A percentile compares a stretch with the other conserved stretches of the same genome.
These are phyloP conservation scores for Seriola dumerili DNA, from an alignment of 2,113 vertebrate genomes.

Conservation along the genomic window DNA sequence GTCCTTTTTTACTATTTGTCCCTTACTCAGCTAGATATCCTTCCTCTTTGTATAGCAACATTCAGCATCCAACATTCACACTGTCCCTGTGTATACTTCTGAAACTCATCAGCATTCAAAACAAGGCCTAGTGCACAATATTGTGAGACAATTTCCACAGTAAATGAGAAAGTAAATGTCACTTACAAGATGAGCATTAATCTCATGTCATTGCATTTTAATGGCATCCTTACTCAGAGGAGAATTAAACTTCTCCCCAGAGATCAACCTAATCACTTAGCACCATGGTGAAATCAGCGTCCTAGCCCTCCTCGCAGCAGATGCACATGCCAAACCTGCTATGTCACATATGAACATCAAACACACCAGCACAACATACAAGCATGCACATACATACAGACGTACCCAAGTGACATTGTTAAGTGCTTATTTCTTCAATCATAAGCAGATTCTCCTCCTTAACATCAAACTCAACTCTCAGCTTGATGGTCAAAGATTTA, in stretches of 20 bases:
- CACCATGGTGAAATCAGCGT: conserved; percentile 7
- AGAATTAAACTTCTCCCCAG: conserved; percentile 55
- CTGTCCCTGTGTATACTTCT: conserved; percentile 21
- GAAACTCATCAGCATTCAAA: conserved; percentile 71
- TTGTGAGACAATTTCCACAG: conserved; percentile 54
- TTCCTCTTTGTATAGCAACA: conserved; percentile 49
- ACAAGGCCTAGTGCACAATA: conserved; percentile 54
- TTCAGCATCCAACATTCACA: conserved; percentile 46
- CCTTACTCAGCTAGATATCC: conserved; percentile 68
- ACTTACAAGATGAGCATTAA: conserved; percentile 73
- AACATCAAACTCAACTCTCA: background rate
- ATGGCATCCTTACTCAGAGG: conserved; percentile 57
- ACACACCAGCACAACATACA: background rate
- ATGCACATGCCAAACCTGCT: conserved; percentile 17
- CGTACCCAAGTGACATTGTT: conserved; percentile 2
- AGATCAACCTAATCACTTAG: conserved; percentile 57
- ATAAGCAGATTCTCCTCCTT: background rate
- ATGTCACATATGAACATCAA: background rate
- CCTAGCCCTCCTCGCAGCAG: conserved; percentile 2
- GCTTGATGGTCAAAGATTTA: background rate
- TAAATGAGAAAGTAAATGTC: conserved; percentile 77
- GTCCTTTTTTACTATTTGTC: conserved; percentile 62
- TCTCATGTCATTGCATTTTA: conserved; percentile 72
- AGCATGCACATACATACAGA: background rate
- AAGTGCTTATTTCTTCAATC: background rate